Evolutionary conservation across 2,797 vertebrate species (phyloP).

Genomic region (Pelobates cultripes): DNA sequence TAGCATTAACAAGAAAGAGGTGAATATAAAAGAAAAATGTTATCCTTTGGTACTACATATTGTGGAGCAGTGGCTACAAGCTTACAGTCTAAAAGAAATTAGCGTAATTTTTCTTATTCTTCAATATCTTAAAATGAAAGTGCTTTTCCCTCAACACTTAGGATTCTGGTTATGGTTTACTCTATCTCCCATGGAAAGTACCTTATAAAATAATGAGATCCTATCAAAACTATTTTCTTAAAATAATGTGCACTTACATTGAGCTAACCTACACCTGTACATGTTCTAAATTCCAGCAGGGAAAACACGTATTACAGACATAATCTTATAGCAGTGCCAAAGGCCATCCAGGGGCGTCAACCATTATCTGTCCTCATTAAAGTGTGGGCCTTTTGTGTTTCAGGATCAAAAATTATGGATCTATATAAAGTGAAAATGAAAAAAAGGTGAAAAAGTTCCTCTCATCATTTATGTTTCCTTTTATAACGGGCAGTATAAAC

Average conservation of each 20-base stretch:
- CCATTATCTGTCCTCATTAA: constrained; percentile 44
- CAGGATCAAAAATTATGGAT: constrained; percentile 42
- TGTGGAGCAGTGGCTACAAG: no score
- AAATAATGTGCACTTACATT: constrained; percentile 22
- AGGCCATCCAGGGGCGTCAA: constrained; percentile 36
- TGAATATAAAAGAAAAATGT: no score
- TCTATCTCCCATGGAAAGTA: background rate
- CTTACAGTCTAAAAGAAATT: no score
- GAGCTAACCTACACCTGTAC: constrained; percentile 4
- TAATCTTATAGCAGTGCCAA: constrained; percentile 32
- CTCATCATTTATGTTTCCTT: constrained; percentile 40
- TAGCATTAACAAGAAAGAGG: no score
- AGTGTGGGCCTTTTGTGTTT: constrained; percentile 43
- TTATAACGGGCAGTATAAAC: constrained; percentile 46
- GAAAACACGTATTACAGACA: constrained; percentile 22
- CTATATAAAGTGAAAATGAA: constrained; percentile 25
- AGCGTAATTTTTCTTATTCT: no score
- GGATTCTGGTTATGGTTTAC: background rate
- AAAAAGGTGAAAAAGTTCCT: constrained; percentile 31
- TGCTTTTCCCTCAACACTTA: background rate
- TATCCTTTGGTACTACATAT: no score
- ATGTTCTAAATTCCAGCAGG: constrained; percentile 9
- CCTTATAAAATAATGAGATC: constrained; percentile 10
- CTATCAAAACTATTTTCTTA: constrained; percentile 6
- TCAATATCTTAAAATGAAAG: no score